These are phyloP conservation scores for Buathra laborator DNA, from an alignment of 2,888 invertebrate genomes.

Conservation along the genomic window DNA sequence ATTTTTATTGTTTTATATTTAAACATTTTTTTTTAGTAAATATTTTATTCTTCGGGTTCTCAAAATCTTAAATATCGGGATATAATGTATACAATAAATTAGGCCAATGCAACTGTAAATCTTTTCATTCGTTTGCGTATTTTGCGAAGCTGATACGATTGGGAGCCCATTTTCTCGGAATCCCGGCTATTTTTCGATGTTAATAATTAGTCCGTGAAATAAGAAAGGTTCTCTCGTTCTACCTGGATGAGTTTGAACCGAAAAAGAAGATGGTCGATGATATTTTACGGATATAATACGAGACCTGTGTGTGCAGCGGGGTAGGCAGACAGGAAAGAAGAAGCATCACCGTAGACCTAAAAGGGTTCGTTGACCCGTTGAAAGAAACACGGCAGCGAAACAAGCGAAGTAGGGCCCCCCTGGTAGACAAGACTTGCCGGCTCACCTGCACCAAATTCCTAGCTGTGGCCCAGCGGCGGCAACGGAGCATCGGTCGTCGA, in stretches of 20 bases:
- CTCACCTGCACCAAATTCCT: conserved; percentile 85
- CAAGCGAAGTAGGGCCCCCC: conserved; percentile 69
- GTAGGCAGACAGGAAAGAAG: conserved; percentile 22
- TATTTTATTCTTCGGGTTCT: too few species aligned
- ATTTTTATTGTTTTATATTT: too few species aligned
- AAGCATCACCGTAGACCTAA: conserved; percentile 15
- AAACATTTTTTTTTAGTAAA: too few species aligned
- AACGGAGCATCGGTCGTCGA: conserved; percentile 76
- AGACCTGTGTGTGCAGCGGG: conserved; percentile 1
- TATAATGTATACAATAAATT: too few species aligned
- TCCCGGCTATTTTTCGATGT: neutral
- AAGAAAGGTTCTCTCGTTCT: conserved; percentile 27
- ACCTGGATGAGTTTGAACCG: conserved; percentile 26
- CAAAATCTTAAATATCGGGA: too few species aligned
- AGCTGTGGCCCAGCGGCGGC: conserved; percentile 75
- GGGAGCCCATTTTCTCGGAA: conserved; percentile 25
- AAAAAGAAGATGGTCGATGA: conserved; percentile 10
- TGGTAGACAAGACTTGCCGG: conserved; percentile 58
- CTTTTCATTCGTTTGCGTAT: neutral
- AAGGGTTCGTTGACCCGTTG: conserved; percentile 77
- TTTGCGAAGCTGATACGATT: conserved; percentile 14
- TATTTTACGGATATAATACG: neutral
- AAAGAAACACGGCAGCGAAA: conserved; percentile 65
- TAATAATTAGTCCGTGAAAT: neutral
- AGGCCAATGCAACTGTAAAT: neutral